A percentile compares a stretch with the other conserved stretches of the same genome.
phyloP scores from a whole-genome alignment of 2,113 vertebrate genomes.

The human region GRCh38 chr4:16161001-16161500 shows the following conservation, averaged over 20 bases:
- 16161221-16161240: not conserved
- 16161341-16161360: conserved; percentile 91
- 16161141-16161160: not conserved
- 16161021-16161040: not conserved
- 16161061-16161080: not conserved
- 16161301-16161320: conserved; percentile 91
- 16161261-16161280: conserved; percentile 73
- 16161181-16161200: not conserved
- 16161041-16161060: not conserved
- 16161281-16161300: conserved; percentile 83
- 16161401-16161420: conserved; percentile 80
- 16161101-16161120: not conserved
- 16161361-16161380: conserved; percentile 84
- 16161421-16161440: conserved; percentile 70
- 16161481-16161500: conserved; percentile 59
- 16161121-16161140: not conserved
- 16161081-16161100: not conserved
- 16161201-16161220: conserved; percentile 13
- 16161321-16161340: conserved; percentile 90
- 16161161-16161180: not conserved
- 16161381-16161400: conserved; percentile 79
- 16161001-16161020: not conserved
- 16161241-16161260: not conserved
- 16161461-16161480: conserved; percentile 71
- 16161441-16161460: conserved; percentile 77